A percentile compares a stretch with the other conserved stretches of the same genome.
These are phyloP conservation scores for Oryzias sinensis DNA, from an alignment of 2,797 vertebrate genomes.

Conservation along the genomic window DNA sequence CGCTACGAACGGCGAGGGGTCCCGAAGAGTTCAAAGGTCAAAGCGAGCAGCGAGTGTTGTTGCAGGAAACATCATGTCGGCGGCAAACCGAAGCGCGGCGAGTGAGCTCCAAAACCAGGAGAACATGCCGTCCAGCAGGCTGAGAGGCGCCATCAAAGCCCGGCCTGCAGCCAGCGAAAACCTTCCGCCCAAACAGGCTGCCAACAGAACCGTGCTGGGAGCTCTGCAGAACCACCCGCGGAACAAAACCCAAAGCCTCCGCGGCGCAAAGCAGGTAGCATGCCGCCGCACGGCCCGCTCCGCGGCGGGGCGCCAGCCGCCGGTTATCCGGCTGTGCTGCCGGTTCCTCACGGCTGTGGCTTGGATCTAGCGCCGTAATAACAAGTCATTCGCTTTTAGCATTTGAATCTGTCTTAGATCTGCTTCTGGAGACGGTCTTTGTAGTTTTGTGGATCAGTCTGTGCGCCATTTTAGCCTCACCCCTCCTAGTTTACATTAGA, in stretches of 20 bases:
- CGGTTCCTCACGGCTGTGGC: too few relatives aligned
- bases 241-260: constrained; percentile 64
- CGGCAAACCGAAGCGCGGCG: constrained; percentile 57
- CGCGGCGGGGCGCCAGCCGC: too few relatives aligned
- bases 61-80: constrained; percentile 71
- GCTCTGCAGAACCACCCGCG: constrained; percentile 78
- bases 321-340: too few relatives aligned
- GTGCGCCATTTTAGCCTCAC: constrained; percentile 66
- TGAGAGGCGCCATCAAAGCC: constrained; percentile 54
- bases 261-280: constrained; percentile 67
- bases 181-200: constrained; percentile 66
- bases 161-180: constrained; percentile 70
- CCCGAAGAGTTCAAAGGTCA: too few relatives aligned
- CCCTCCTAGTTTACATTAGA: too few relatives aligned
- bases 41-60: background rate
- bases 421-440: background rate
- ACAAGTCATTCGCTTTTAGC: too few relatives aligned
- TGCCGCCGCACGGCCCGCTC: constrained; percentile 7
- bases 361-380: too few relatives aligned
- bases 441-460: background rate
- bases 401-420: too few relatives aligned
- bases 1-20: background rate
- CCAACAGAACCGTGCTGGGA: constrained; percentile 78
- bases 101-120: constrained; percentile 68
- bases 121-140: constrained; percentile 65